phyloP scores from a whole-genome alignment of 1,140 invertebrate species.

The Mercenaria mercenaria region DNA sequence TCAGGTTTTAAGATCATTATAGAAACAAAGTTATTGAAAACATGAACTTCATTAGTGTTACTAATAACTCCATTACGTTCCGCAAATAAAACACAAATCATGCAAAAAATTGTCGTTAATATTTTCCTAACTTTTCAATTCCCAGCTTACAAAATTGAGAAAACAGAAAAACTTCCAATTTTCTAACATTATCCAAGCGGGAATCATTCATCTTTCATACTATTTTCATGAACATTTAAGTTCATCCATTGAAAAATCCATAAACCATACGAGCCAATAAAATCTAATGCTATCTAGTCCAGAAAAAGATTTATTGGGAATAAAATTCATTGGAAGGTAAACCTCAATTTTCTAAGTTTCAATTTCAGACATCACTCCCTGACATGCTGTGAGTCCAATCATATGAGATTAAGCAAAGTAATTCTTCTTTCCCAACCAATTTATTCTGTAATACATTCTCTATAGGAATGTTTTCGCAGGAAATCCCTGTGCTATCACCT shows the following conservation, averaged over 20 bases:
- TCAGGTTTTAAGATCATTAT: too few species aligned
- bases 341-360: not conserved
- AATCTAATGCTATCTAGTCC: constrained; percentile 9
- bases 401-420: not conserved
- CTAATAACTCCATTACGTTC: too few species aligned
- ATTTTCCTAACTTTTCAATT: too few species aligned
- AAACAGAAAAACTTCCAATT: not conserved
- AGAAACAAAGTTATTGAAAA: too few species aligned
- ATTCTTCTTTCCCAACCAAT: constrained; percentile 3
- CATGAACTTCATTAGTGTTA: too few species aligned
- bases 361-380: not conserved
- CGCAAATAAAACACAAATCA: too few species aligned
- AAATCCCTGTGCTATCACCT: constrained; percentile 30
- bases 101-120: too few species aligned
- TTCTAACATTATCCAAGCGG: not conserved
- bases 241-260: not conserved
- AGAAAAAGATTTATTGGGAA: not conserved
- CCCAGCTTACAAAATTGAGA: too few species aligned
- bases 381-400: constrained; percentile 4
- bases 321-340: not conserved
- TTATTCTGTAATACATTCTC: not conserved
- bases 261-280: not conserved
- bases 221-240: not conserved
- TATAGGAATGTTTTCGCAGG: not conserved
- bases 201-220: not conserved